phyloP scores from a whole-genome alignment of 1,140 invertebrate species.

The Drosophila rufa region DNA sequence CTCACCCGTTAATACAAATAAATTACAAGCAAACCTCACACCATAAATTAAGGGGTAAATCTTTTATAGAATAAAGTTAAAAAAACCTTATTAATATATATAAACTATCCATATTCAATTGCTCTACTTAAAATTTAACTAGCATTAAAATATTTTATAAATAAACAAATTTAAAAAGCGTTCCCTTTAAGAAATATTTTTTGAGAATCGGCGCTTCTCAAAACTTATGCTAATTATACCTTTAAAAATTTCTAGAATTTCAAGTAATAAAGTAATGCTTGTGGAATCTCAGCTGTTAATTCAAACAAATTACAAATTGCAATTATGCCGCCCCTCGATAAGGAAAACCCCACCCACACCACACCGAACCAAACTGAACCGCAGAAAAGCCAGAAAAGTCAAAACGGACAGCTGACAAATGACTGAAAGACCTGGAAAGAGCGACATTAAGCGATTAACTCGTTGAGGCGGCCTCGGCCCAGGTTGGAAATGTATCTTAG shows the following conservation, averaged over 20 bases:
- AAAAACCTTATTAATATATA: too few species aligned
- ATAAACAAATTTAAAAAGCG: background rate
- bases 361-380: background rate
- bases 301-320: slow-evolving; percentile 70
- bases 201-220: background rate
- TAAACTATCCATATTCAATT: too few species aligned
- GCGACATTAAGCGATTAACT: slow-evolving; percentile 80
- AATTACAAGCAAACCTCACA: slow-evolving; percentile 44
- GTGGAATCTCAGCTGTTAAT: slow-evolving; percentile 53
- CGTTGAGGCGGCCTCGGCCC: slow-evolving; percentile 44
- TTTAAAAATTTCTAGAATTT: background rate
- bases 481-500: slow-evolving; percentile 20
- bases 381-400: slow-evolving; percentile 21
- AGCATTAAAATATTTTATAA: too few species aligned
- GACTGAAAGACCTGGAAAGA: slow-evolving; percentile 44
- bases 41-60: background rate
- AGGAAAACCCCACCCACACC: slow-evolving; percentile 26
- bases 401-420: slow-evolving; percentile 76
- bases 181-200: background rate
- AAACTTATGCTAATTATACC: background rate
- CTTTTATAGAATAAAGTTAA: too few species aligned
- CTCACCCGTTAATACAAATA: slow-evolving; percentile 66
- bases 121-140: too few species aligned
- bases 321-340: slow-evolving; percentile 54
- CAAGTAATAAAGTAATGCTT: background rate